Percentiles rank a stretch among this genome's conserved stretches.
These are phyloP conservation scores for Onychomys arenicola DNA, from an alignment of 2,797 vertebrate genomes.

Conservation along the genomic window DNA sequence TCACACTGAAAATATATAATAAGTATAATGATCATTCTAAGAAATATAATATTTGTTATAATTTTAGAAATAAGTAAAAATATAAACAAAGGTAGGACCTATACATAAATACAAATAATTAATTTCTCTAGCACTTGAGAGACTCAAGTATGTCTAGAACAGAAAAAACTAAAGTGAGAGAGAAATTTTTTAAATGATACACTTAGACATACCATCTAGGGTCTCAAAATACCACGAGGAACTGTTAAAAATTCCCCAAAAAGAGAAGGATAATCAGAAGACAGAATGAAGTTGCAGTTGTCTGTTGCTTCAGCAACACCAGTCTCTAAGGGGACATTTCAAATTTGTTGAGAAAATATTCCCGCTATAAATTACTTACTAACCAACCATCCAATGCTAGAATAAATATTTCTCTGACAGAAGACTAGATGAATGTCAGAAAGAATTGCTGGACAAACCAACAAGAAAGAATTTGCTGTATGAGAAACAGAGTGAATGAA, in stretches of 20 bases:
- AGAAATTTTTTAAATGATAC: background rate
- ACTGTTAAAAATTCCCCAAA: background rate
- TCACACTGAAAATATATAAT: background rate
- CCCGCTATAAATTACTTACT: background rate
- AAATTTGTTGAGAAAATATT: background rate
- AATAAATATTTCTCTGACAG: background rate
- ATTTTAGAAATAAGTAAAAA: background rate
- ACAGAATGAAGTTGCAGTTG: background rate
- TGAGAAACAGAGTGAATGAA: background rate
- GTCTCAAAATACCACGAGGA: slow-evolving; percentile 25
- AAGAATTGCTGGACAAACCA: background rate
- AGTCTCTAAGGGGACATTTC: background rate
- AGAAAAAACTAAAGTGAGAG: slow-evolving; percentile 1
- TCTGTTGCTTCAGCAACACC: background rate
- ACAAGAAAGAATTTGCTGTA: background rate
- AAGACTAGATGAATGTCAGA: background rate
- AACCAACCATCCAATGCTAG: background rate
- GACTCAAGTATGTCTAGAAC: background rate
- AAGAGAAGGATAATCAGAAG: background rate
- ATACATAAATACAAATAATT: background rate
- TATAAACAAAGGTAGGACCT: background rate
- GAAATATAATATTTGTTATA: background rate
- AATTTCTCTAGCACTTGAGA: background rate
- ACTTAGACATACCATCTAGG: background rate
- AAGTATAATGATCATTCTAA: background rate